Evolutionary conservation across 2,888 invertebrate species (phyloP).

Genomic region (Dynastes maya): DNA sequence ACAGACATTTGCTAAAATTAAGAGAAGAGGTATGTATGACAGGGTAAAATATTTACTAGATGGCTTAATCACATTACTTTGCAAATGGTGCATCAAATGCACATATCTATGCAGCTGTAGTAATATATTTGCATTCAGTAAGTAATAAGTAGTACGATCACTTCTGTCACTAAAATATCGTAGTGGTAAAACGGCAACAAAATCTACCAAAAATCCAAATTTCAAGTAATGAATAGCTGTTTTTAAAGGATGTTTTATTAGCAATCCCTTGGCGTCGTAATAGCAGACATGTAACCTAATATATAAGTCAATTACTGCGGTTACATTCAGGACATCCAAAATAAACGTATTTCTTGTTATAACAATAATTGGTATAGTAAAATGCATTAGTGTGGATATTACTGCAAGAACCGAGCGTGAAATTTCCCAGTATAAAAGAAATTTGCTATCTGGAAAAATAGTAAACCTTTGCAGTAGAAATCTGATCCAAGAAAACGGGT

Average conservation of each 20-base stretch:
- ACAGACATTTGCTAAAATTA: slow-evolving; percentile 46
- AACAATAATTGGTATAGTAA: slow-evolving; percentile 24
- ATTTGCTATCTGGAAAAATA: slow-evolving; percentile 53
- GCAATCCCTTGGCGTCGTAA: slow-evolving; percentile 40
- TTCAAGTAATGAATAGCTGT: slow-evolving; percentile 42
- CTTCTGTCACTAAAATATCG: slow-evolving; percentile 18
- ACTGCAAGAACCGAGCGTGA: slow-evolving; percentile 51
- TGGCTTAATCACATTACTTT: slow-evolving; percentile 40
- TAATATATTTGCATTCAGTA: slow-evolving; percentile 46
- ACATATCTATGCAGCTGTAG: slow-evolving; percentile 48
- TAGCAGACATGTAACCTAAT: slow-evolving; percentile 64
- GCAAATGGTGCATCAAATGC: slow-evolving; percentile 35
- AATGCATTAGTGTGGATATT: slow-evolving; percentile 48
- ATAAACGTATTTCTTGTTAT: slow-evolving; percentile 51
- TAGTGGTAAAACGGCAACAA: slow-evolving; percentile 42
- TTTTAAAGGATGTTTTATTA: slow-evolving; percentile 46
- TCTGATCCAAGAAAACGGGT: slow-evolving; percentile 52
- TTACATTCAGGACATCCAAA: slow-evolving; percentile 57
- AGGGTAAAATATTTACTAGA: slow-evolving; percentile 36
- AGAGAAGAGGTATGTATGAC: slow-evolving; percentile 44
- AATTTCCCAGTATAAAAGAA: slow-evolving; percentile 54
- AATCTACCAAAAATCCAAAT: slow-evolving; percentile 46
- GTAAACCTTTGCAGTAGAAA: slow-evolving; percentile 53
- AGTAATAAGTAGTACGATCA: slow-evolving; percentile 1
- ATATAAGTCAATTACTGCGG: slow-evolving; percentile 68